Conservation (phyloP, 2,797 vertebrate species). For the Poecilia velifera region DNA sequence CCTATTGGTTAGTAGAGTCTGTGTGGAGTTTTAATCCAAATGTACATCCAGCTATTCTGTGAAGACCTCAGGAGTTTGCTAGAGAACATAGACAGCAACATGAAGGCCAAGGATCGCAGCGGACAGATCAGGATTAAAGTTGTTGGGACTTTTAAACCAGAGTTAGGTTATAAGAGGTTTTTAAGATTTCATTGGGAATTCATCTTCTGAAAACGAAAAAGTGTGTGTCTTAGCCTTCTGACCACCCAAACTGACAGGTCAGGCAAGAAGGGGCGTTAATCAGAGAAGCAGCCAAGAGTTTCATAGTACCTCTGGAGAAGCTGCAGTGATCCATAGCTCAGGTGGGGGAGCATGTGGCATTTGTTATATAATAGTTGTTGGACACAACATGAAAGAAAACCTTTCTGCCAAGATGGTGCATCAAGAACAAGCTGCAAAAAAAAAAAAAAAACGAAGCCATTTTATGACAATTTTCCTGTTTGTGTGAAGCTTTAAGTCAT, state of each 20-base stretch:
- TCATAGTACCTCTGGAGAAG: not conserved
- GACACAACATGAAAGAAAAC: not conserved
- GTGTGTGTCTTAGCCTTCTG: not conserved
- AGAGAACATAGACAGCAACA: not conserved
- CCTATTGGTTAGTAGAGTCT: not conserved
- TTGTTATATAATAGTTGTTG: not conserved
- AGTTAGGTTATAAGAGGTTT: not conserved
- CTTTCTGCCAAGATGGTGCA: not conserved
- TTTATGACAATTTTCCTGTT: not conserved
- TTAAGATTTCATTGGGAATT: not conserved
- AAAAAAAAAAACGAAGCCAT: not conserved
- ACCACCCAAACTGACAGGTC: not conserved
- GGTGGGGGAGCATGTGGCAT: not conserved
- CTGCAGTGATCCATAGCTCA: not conserved
- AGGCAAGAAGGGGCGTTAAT: not conserved
- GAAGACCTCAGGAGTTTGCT: not conserved
- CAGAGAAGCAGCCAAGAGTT: not conserved
- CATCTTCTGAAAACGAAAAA: not conserved
- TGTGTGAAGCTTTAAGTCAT: not conserved
- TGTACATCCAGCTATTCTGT: not conserved
- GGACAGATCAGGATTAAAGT: not conserved
- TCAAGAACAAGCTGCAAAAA: not conserved
- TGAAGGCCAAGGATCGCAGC: not conserved
- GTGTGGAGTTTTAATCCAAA: not conserved
- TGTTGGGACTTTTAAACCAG: not conserved